Conservation (phyloP, 2,797 vertebrate species). For the Taeniopygia guttata region DNA sequence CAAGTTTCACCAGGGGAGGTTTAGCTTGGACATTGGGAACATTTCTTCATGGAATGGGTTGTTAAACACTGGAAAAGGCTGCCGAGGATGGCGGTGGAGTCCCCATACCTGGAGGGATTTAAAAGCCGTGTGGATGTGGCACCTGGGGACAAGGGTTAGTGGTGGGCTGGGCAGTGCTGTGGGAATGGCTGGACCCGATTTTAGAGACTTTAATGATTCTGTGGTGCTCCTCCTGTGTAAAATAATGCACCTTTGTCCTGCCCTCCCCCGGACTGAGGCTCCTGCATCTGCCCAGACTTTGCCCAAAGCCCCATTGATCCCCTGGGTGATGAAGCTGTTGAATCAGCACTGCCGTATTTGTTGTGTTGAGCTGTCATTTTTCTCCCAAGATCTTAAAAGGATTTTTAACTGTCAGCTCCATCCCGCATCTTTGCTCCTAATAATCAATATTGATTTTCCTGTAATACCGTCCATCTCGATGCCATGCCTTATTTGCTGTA, state of each 20-base stretch:
- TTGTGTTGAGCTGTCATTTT: slow-evolving; percentile 53
- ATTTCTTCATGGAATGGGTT: neutral
- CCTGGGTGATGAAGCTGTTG: slow-evolving; percentile 57
- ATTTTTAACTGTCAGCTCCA: slow-evolving; percentile 54
- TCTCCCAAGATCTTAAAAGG: slow-evolving; percentile 56
- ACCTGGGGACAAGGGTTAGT: accelerated
- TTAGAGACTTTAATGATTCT: too few relatives aligned
- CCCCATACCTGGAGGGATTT: neutral
- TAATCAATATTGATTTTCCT: slow-evolving; percentile 76
- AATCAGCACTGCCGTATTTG: slow-evolving; percentile 24
- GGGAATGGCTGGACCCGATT: accelerated
- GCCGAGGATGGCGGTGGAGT: too few relatives aligned
- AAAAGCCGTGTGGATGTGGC: accelerated
- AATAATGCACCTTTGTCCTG: accelerated
- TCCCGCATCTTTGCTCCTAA: slow-evolving; percentile 55
- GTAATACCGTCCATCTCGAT: slow-evolving; percentile 53
- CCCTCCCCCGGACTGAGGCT: neutral
- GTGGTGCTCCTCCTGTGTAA: neutral
- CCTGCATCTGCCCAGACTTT: neutral
- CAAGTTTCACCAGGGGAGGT: neutral
- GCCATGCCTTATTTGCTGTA: slow-evolving; percentile 61
- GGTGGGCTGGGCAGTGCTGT: neutral
- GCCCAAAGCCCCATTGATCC: slow-evolving; percentile 41
- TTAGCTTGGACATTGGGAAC: neutral
- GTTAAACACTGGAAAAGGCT: neutral